Evolutionary conservation across 2,888 invertebrate species (phyloP), one percentile per base, ranked within the genome.

Genomic region (Ernsta delagoae): DNA sequence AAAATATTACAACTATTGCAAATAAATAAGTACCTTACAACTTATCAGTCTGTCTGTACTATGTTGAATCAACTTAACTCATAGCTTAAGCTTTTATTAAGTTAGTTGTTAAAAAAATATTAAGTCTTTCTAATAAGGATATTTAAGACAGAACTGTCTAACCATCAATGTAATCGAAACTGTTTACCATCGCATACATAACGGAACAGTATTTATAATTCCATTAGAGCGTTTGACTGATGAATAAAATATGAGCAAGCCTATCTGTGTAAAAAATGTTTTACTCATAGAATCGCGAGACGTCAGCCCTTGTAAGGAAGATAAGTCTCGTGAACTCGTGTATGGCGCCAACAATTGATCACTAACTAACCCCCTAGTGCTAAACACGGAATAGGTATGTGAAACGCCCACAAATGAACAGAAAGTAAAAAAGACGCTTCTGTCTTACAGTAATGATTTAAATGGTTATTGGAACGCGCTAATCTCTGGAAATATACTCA

Each of bases 321-420:
- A 31, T 57, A 59, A 50, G 63, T 36, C 36, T 39, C 50, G 48
- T 68, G 50, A 60, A 64, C 73, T 78, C 73, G 71, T 77, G 73
- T 79, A 76, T 79, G 88, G 87, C 86, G 86, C 86, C 86, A 83
- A 82, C 82, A 83, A 82, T 84, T 79, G 79, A 78, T 79, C 77
- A 78, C 78, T 79, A 78, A 79, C 78, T 75, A 77, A 61, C 67
- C 60, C 56, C 43, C 45, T 9, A 36, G 36, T 6, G 50, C 54
- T 43, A 12, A 45, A 45, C 24, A 57, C 39, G 6, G 36, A 5
- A 36, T 5, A 36, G 24, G n/a, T 31, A 63, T 59, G 43, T 53
- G 63, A 63, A 53, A 53, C 59, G 9, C 9, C 41, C 41, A 41
- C 8, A 41, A 41, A 8, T 8, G 9, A 54, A 12, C 9, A 54